Conservation (phyloP, 2,113 vertebrate species). For the Aptenodytes patagonicus region DNA sequence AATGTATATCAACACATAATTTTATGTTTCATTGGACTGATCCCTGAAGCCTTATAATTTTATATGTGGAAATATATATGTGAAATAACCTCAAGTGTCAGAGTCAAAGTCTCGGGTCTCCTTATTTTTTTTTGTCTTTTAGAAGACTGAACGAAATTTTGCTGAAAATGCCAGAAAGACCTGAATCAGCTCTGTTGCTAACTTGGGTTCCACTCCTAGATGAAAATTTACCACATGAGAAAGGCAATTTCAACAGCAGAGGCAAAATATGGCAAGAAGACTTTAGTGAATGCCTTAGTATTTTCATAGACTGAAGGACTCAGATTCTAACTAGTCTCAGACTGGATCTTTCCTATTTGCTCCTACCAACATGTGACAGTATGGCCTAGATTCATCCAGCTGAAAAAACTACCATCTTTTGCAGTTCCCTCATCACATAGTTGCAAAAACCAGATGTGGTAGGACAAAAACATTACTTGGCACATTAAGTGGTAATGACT, state of each 20-base stretch:
- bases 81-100: not conserved
- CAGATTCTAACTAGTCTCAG: not conserved
- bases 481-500: not conserved
- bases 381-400: not conserved
- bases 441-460: not conserved
- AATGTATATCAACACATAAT: not conserved
- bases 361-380: not conserved
- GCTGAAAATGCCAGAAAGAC: not conserved
- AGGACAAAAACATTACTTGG: not conserved
- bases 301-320: not conserved
- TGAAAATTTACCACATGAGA: not conserved
- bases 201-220: not conserved
- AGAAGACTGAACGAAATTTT: not conserved
- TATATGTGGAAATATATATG: not conserved
- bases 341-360: not conserved
- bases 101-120: not conserved
- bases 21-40: not conserved
- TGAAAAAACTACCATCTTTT: not conserved
- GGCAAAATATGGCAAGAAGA: not conserved
- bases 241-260: not conserved
- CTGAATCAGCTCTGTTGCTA: not conserved
- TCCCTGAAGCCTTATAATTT: not conserved
- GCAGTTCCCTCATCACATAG: rapidly evolving
- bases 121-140: not conserved
- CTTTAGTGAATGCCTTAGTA: not conserved